Evolutionary conservation across 2,888 invertebrate species (phyloP).

Genomic region (Philereme transversata): DNA sequence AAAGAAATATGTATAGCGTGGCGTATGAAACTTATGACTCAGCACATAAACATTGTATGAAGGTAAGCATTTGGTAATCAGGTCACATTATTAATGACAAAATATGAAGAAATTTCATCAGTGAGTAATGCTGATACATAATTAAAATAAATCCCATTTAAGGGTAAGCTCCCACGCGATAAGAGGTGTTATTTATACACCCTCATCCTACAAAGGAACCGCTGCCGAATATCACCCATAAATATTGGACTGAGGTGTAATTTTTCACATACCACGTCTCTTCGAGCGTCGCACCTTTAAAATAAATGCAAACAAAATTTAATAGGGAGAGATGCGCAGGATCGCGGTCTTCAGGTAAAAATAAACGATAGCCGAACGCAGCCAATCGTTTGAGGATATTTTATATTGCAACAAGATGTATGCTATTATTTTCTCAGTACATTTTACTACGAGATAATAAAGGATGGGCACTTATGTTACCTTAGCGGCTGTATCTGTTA

Average conservation of each 20-base stretch:
- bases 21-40: too few species aligned
- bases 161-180: slow-evolving; percentile 83
- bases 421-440: slow-evolving; percentile 44
- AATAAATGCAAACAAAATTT: slow-evolving; percentile 85
- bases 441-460: slow-evolving; percentile 45
- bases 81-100: slow-evolving; percentile 18
- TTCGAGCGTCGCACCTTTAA: slow-evolving; percentile 83
- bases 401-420: slow-evolving; percentile 56
- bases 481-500: slow-evolving; percentile 20
- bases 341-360: slow-evolving; percentile 80
- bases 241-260: slow-evolving; percentile 84
- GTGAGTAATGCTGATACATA: slow-evolving; percentile 72
- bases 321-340: slow-evolving; percentile 84
- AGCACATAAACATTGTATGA: too few species aligned
- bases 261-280: slow-evolving; percentile 84
- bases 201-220: slow-evolving; percentile 82
- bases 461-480: slow-evolving; percentile 23
- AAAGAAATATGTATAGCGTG: too few species aligned
- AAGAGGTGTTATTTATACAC: slow-evolving; percentile 84
- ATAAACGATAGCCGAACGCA: slow-evolving; percentile 76
- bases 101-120: slow-evolving; percentile 39
- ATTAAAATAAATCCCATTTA: slow-evolving; percentile 82
- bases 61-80: not conserved
- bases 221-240: slow-evolving; percentile 85
- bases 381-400: slow-evolving; percentile 74